phyloP scores from a whole-genome alignment of 2,888 invertebrate species.

The Chrysolina americana region DNA sequence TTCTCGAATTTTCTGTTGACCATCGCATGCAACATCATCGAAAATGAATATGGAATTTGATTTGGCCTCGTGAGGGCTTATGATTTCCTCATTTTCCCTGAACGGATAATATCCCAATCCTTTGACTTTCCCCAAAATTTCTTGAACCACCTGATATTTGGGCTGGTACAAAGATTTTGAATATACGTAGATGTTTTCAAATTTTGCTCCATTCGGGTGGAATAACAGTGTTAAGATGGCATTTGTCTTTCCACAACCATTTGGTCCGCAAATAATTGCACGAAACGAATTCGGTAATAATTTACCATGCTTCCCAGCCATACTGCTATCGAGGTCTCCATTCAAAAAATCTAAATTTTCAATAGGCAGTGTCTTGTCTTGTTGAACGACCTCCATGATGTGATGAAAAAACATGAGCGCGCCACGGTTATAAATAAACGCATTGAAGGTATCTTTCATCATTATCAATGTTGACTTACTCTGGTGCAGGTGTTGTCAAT shows the following conservation, averaged over 20 bases:
- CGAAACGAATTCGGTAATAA: slow-evolving; percentile 37
- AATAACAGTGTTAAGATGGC: slow-evolving; percentile 35
- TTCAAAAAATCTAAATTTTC: not conserved
- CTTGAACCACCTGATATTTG: too few relatives aligned
- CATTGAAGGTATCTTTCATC: not conserved
- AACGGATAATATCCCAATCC: slow-evolving; percentile 36
- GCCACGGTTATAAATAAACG: not conserved
- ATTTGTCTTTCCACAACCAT: slow-evolving; percentile 43
- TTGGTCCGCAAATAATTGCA: slow-evolving; percentile 37
- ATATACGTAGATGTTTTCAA: slow-evolving; percentile 41
- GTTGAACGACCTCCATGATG: not conserved
- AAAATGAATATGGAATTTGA: slow-evolving; percentile 27
- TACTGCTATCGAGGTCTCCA: not conserved
- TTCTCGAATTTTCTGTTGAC: slow-evolving; percentile 20
- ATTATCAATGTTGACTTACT: not conserved
- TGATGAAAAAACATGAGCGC: not conserved
- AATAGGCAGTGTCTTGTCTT: not conserved
- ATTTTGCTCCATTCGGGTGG: slow-evolving; percentile 36
- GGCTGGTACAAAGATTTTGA: too few relatives aligned
- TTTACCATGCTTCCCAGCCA: slow-evolving; percentile 32
- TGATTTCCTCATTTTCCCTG: slow-evolving; percentile 29
- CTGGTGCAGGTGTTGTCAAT: not conserved
- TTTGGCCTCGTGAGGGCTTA: slow-evolving; percentile 1
- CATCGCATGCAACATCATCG: slow-evolving; percentile 26
- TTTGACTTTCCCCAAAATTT: slow-evolving; percentile 13